Conservation (phyloP, 2,888 invertebrate genomes). For the Notodonta dromedarius region DNA sequence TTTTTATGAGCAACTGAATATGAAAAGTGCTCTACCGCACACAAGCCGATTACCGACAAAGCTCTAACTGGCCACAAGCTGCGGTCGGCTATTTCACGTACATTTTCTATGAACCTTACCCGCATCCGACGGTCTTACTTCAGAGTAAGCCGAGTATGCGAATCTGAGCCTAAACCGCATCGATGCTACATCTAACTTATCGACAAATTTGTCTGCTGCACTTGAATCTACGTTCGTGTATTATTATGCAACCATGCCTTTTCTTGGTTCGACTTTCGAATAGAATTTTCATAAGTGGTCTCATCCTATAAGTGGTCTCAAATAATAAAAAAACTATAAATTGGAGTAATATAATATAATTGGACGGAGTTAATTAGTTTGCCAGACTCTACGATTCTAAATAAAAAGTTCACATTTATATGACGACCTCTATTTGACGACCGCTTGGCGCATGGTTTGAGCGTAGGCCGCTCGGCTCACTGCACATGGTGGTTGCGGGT, state of each 20-base stretch:
- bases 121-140: neutral
- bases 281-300: neutral
- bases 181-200: neutral
- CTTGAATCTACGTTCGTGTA: neutral
- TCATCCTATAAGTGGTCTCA: neutral
- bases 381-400: too few relatives aligned
- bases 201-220: too few relatives aligned
- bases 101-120: neutral
- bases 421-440: too few relatives aligned
- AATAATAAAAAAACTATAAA: too few relatives aligned
- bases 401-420: too few relatives aligned
- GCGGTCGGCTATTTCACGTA: neutral
- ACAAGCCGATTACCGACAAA: neutral
- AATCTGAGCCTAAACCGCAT: neutral
- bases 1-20: neutral
- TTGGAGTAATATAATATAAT: too few relatives aligned
- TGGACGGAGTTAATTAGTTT: too few relatives aligned
- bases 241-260: neutral
- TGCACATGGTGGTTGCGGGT: too few relatives aligned
- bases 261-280: neutral
- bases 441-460: too few relatives aligned
- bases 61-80: neutral
- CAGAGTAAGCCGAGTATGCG: neutral
- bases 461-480: too few relatives aligned
- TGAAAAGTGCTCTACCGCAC: neutral